Base-by-base conservation (phyloP, 2,113 vertebrate genomes). In the Poicephalus meyeri region DNA sequence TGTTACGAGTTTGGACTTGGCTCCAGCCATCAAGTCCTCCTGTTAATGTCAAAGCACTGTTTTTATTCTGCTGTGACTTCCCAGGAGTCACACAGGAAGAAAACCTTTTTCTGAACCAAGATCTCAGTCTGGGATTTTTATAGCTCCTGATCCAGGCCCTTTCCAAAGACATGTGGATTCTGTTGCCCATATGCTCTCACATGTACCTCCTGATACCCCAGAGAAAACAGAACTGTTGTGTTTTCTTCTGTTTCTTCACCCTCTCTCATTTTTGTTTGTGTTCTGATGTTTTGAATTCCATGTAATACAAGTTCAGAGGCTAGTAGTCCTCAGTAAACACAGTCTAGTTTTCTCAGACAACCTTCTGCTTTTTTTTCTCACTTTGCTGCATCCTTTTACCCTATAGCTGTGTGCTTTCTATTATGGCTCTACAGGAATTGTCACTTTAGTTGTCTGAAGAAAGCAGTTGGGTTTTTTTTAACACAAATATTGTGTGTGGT, bases 11-110 rank as follows among this genome's bases (percentile, higher is more conserved):
- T 63, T 47, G 47, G 23, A n/a, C 55, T 86, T 87, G 46, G 15
- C 33, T 88, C 35, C 33, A 24, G 11, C 29, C 23, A 37, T 50
- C 4, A 33, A 44, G 9, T 80, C 21, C 44, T 76, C 16, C 23
- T 88, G 3, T 61, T 1, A 0, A 5, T 0, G 2, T 31, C 44
- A 35, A 61, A 28, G 6, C 13, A 6, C 11, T 46, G 10, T 69
- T 80, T 77, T 14, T 44, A 0, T 80, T 77, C 41, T 70, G 12
- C 47, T 79, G 6, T 52, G 16, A 42, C 25, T 86, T 93, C 14
- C 42, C 31, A 44, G 28, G 65, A 74, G 44, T 49, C 24, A n/a
- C 39, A 14, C 5, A n/a, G 23, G 26, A 63, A n/a, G 19, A 83
- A 78, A 63, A 41, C 3, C 0, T 33, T n/a, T 44, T 37, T 31